Base-by-base conservation (phyloP, 1,140 invertebrate species). In the Apis florea region DNA sequence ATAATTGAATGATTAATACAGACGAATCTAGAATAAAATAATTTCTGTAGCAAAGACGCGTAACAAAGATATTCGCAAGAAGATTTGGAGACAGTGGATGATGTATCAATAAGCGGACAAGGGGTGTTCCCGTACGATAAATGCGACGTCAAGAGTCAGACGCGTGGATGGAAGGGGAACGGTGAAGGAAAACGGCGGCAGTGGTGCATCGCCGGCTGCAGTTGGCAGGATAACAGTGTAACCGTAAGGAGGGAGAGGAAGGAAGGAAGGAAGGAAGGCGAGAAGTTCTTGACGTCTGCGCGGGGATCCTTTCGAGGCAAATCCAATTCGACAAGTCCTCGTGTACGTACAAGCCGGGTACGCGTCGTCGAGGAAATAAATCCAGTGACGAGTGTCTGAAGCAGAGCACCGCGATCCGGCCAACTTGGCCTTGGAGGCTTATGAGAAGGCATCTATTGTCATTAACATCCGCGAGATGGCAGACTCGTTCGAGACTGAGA, bases 241-340 rank as follows among this genome's bases (percentile, higher is more conserved):
- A 40, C 31, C 0, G 31, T 6, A 40, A 40, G 31, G 31, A n/a
- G n/a, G 31, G 31, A 40, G 31, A 3, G 31, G 31, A 31, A 31
- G 31, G 24, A 21, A 56, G 51, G 19, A 21, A 31, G 9, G 26
- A 19, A 80, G 71, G 68, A 67, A 40, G 61, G 56, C 51, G 63
- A 67, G 70, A 83, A 77, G 31, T 83, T 83, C 75, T 83, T 79
- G 85, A 86, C 80, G 81, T 72, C 67, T 72, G 53, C 64, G 54
- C 40, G 70, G 74, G 64, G 40, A 70, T 74, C 54, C 63, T 67
- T 71, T 71, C 75, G 56, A 72, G 61, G 56, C 67, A 86, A 86
- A 85, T 86, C 81, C 68, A 69, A 71, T 79, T 81, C 66, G 85
- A 63, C 71, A 75, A 79, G 85, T n/a, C 66, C 31, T 66, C 74